Conservation (phyloP, 1,140 invertebrate genomes). For the Latrodectus geometricus region DNA sequence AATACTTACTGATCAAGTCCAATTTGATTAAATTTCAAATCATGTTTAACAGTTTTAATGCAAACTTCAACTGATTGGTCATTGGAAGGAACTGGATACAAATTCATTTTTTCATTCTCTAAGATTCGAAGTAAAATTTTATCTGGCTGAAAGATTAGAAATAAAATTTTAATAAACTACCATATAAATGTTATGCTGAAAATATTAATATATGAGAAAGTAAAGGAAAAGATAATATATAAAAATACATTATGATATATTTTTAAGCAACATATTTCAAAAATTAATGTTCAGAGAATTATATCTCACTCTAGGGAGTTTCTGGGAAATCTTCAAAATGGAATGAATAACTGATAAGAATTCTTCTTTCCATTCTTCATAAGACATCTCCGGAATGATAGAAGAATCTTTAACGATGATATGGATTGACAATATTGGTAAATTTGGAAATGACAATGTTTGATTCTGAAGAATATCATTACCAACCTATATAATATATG, state of each 20-base stretch:
- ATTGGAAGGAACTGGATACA: slow-evolving; percentile 44
- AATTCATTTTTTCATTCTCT: slow-evolving; percentile 38
- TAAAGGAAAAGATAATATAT: too few species aligned
- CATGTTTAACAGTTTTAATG: slow-evolving; percentile 32
- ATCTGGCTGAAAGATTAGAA: slow-evolving; percentile 40
- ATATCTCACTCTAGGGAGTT: slow-evolving; percentile 40
- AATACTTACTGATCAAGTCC: slow-evolving; percentile 47
- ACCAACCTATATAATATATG: slow-evolving; percentile 51
- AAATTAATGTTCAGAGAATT: too few species aligned
- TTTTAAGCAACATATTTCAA: too few species aligned
- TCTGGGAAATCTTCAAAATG: slow-evolving; percentile 18
- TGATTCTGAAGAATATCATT: slow-evolving; percentile 44
- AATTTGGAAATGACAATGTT: slow-evolving; percentile 19
- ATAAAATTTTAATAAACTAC: not conserved
- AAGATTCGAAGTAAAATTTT: slow-evolving; percentile 46
- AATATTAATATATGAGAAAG: not conserved
- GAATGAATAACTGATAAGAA: slow-evolving; percentile 30
- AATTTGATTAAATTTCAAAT: slow-evolving; percentile 36
- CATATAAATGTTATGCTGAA: not conserved
- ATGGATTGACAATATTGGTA: slow-evolving; percentile 35
- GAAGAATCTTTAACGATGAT: slow-evolving; percentile 12
- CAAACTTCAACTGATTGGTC: slow-evolving; percentile 42
- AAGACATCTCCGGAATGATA: slow-evolving; percentile 18
- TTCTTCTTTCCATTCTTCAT: slow-evolving; percentile 44
- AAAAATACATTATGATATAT: too few species aligned